Conservation (phyloP, 2,888 invertebrate species). For the Tenthredo notha region DNA sequence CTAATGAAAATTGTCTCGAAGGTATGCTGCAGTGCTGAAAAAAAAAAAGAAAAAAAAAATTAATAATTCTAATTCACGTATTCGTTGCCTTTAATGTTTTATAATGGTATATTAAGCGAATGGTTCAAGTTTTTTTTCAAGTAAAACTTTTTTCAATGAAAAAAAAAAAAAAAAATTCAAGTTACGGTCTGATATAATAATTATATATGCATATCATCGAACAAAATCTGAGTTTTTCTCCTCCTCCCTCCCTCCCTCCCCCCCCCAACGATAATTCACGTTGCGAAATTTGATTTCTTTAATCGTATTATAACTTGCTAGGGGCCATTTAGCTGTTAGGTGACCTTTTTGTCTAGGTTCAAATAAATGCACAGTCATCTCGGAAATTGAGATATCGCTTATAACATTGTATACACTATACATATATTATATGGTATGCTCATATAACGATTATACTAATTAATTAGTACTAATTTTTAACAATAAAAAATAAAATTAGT, state of each 20-base stretch:
- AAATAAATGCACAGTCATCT: constrained; percentile 49
- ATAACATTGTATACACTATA: constrained; percentile 53
- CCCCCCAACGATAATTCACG: constrained; percentile 5
- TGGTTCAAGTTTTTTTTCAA: constrained; percentile 26
- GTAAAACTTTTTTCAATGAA: neutral
- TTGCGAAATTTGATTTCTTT: constrained; percentile 33
- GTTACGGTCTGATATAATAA: neutral
- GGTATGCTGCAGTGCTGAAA: constrained; percentile 19
- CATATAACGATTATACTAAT: constrained; percentile 53
- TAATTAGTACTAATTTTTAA: constrained; percentile 56
- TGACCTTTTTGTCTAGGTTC: constrained; percentile 50
- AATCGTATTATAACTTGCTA: constrained; percentile 53
- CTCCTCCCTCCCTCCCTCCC: too few relatives aligned
- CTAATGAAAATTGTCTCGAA: constrained; percentile 6
- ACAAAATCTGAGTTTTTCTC: constrained; percentile 21
- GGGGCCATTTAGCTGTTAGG: constrained; percentile 56
- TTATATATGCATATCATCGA: constrained; percentile 49
- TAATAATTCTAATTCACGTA: neutral
- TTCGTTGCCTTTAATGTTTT: constrained; percentile 30
- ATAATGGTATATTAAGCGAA: constrained; percentile 22
- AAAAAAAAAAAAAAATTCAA: neutral
- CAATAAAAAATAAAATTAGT: constrained; percentile 51
- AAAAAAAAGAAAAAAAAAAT: neutral
- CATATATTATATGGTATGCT: constrained; percentile 45
- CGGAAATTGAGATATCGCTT: constrained; percentile 51